Percentiles rank a stretch among this genome's conserved stretches.
These are phyloP conservation scores for Rhamnusium bicolor DNA, from an alignment of 2,888 invertebrate genomes.

Conservation along the genomic window DNA sequence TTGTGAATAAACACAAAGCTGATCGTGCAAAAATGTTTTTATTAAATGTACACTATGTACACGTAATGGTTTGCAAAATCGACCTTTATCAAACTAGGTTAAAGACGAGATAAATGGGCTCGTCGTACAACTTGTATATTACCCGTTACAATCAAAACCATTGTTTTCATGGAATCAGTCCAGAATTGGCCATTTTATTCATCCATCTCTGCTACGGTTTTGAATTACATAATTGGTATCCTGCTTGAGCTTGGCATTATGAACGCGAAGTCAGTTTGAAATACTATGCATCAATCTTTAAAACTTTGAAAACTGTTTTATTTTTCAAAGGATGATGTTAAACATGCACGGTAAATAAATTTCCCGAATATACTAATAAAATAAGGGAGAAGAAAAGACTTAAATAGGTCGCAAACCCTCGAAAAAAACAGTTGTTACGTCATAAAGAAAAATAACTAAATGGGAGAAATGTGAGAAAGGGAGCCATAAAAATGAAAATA, in stretches of 20 bases:
- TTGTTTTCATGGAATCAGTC: slow-evolving; percentile 8
- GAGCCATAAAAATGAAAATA: slow-evolving; percentile 12
- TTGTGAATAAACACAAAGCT: too few species aligned
- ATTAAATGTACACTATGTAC: too few species aligned
- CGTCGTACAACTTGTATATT: slow-evolving; percentile 7
- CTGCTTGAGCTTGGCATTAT: background rate
- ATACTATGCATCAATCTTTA: background rate
- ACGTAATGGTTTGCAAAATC: background rate
- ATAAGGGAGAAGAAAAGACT: slow-evolving; percentile 2
- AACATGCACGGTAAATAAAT: slow-evolving; percentile 23
- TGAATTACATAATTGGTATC: slow-evolving; percentile 16
- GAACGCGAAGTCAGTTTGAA: background rate
- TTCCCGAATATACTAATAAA: slow-evolving; percentile 16
- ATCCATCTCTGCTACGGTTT: background rate
- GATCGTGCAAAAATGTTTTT: too few species aligned
- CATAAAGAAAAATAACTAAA: slow-evolving; percentile 26
- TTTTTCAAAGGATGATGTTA: slow-evolving; percentile 3
- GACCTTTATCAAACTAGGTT: background rate
- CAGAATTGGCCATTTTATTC: slow-evolving; percentile 13
- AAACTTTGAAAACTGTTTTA: background rate
- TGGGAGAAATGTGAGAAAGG: slow-evolving; percentile 14
- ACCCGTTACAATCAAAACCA: background rate
- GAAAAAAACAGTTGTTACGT: slow-evolving; percentile 24
- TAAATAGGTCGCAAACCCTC: slow-evolving; percentile 19
- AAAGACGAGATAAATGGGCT: slow-evolving; percentile 11